A percentile compares a stretch with the other conserved stretches of the same genome.
These are phyloP conservation scores for Plutomurus gul DNA, from an alignment of 1,140 invertebrate genomes.

Conservation along the genomic window DNA sequence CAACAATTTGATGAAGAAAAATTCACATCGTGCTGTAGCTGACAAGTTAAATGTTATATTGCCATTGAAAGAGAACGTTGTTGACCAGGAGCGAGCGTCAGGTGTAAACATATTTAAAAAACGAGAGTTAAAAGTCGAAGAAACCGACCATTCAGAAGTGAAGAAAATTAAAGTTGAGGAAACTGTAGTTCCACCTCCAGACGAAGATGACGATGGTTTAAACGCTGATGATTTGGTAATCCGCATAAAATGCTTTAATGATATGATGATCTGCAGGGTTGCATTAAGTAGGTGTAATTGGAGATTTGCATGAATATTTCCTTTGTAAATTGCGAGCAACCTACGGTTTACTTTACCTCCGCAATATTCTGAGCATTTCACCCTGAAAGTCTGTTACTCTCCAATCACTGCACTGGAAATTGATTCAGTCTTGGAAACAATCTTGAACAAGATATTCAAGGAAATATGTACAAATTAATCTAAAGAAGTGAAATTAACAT, in stretches of 20 bases:
- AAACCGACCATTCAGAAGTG: background rate
- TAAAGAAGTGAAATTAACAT: background rate
- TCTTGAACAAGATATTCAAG: no score
- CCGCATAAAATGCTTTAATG: background rate
- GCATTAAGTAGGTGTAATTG: no score
- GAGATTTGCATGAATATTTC: no score
- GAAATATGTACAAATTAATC: no score
- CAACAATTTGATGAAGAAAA: background rate
- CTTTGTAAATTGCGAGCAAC: no score
- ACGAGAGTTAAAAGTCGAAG: background rate
- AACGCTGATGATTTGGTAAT: conserved; percentile 40
- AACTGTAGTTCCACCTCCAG: background rate
- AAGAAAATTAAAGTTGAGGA: conserved; percentile 36
- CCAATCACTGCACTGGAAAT: no score
- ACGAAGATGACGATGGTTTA: background rate
- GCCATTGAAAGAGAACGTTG: conserved; percentile 11
- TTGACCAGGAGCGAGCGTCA: conserved; percentile 34
- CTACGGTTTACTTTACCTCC: no score
- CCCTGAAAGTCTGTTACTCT: no score
- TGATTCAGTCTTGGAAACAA: no score
- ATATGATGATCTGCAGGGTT: background rate
- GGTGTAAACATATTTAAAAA: conserved; percentile 47
- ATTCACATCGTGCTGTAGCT: background rate
- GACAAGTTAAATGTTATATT: background rate
- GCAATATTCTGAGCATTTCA: no score